Evolutionary conservation across 2,113 vertebrate genomes (phyloP).

Genomic region (Alligator sinensis): DNA sequence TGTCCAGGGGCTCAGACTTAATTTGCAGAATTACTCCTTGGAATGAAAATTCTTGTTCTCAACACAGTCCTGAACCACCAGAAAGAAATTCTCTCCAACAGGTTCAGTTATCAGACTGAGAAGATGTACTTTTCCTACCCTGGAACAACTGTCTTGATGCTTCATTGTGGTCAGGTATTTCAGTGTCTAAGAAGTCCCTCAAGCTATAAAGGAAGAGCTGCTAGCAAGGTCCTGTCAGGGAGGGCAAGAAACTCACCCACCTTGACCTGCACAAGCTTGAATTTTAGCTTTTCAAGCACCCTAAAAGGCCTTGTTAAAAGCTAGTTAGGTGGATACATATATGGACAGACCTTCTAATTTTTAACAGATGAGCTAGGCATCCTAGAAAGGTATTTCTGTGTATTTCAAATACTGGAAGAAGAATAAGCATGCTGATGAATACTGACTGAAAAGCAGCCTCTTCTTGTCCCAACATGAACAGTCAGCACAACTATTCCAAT

Average conservation of each 20-base stretch:
- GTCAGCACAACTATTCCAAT: too few relatives aligned
- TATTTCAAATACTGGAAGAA: background rate
- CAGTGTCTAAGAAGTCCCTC: background rate
- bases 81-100: background rate
- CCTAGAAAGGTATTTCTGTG: background rate
- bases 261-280: background rate
- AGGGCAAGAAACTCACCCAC: background rate
- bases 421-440: accelerated
- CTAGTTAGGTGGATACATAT: background rate
- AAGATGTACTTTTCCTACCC: background rate
- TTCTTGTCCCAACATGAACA: background rate
- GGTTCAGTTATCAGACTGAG: background rate
- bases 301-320: background rate
- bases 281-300: background rate
- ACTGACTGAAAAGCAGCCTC: accelerated
- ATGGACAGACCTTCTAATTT: background rate
- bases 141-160: background rate
- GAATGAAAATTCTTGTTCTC: background rate
- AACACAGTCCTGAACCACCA: background rate
- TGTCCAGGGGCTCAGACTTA: background rate
- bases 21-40: background rate
- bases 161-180: background rate
- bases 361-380: background rate
- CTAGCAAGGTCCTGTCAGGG: background rate
- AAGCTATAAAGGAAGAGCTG: background rate